Base-by-base conservation (phyloP, 2,797 vertebrate species). In the Halcyon smyrnensis region DNA sequence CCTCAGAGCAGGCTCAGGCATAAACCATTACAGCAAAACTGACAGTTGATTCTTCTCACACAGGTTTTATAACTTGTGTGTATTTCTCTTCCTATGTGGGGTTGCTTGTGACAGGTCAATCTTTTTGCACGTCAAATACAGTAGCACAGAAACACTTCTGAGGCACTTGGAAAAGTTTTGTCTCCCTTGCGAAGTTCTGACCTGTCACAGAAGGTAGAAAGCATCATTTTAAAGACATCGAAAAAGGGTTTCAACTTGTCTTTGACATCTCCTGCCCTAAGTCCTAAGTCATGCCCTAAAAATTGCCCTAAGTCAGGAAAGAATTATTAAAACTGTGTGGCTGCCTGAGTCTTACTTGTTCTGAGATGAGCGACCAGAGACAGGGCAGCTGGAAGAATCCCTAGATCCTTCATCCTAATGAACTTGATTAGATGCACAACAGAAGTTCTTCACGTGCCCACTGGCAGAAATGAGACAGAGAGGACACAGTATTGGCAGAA, bases 401-500 rank as follows among this genome's bases (percentile, higher is more conserved):
- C 7, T 69, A 53, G 7, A 34, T 74, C 87, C 28, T 65, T 67
- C 64, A 87, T 16, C 11, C 6, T 32, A 27, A 60, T 28, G 25
- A 79, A 46, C 6, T n/a, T n/a, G 3, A 36, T 70, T 6, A 78
- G 19, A 10, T 37, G 10, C 3, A 0, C 2, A 1, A 13, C 15
- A 51, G 50, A 79, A 76, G 30, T 36, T 51, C 18, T 28, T 11
- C 43, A 4, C 2, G 7, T 27, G 11, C 12, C 30, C n/a, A 24
- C n/a, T 50, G 15, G 10, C 13, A 79, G 71, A 74, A 90, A 76
- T 21, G 4, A 81, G 48, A 74, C 7, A 50, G 28, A 30, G 3
- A 23, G 28, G 19, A 45, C 21, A 39, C 9, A 15, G 2, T 19
- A 25, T 11, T 50, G 37, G 8, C 11, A 73, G 56, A 79, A 88